Evolutionary conservation across 2,888 invertebrate species (phyloP), one percentile per base, ranked within the genome.

Genomic region (Portevinia maculata): DNA sequence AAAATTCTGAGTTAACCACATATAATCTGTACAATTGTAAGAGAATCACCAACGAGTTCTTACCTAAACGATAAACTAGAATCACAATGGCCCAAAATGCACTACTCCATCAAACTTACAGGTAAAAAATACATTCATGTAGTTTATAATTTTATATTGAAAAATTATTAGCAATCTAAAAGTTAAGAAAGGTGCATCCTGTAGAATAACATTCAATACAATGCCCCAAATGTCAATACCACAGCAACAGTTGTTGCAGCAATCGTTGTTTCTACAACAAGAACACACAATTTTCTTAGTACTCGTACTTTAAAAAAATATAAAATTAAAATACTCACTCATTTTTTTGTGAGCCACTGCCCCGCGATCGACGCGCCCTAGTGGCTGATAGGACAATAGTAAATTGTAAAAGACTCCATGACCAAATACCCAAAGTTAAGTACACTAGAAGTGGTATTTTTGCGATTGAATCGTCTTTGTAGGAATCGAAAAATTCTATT

Each of bases 91-190:
- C n/a, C n/a, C n/a, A n/a, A n/a, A n/a, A n/a, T n/a, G n/a, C n/a
- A n/a, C n/a, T n/a, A n/a, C n/a, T n/a, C n/a, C n/a, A n/a, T n/a
- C n/a, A n/a, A 96, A 97, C 91, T 97, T 96, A 91, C 97, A 97
- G 0, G 98, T 98, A 91, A 98, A 98, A 91, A 98, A 98, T 17
- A 98, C 96, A 89, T 98, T 98, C 95, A 98, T 98, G 88, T 98
- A 98, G 87, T 96, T 97, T 85, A 97, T 95, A 30, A 98, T 96
- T 85, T 94, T 93, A 89, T 96, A 98, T 87, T 97, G 95, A 8
- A 95, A 93, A 76, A 98, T 97, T 48, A 98, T 94, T 28, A 97
- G 92, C 1, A 98, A 92, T 0, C 98, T 92, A 88, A 98, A 96
- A 0, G 96, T 95, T 6, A 98, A 91, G 90, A 97, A 98, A 0